Base-by-base conservation (phyloP, 1,140 invertebrate species). In the Temnothorax longispinosus region DNA sequence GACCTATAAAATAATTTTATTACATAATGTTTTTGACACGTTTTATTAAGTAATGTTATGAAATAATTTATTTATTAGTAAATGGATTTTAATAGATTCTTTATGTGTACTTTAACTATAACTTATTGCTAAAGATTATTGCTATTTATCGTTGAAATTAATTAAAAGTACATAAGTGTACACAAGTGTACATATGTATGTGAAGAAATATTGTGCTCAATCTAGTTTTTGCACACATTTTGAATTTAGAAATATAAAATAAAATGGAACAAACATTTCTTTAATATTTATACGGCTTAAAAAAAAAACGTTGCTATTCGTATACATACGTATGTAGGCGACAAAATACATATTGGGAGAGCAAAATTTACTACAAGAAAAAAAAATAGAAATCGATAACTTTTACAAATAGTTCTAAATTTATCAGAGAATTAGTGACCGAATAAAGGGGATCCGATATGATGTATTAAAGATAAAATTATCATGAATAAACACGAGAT, bases 401-500 rank as follows among this genome's bases (percentile, higher is more conserved):
- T 69, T 81, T n/a, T 7, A 56, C 5, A 56, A 56, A 21, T 41
- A 41, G 38, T 41, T 41, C 38, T 41, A 41, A 6, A 47, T 4
- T 47, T 84, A 60, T 41, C 3, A 64, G 15, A 2, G 15, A 64
- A 52, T 38, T 75, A 74, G 32, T 6, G 7, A 15, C 13, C 15
- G 27, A 50, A 7, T 21, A 13, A 81, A 71, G 35, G 18, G n/a
- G 18, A 65, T n/a, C 11, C 13, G 8, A 7, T 47, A 50, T 27
- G 10, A 50, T 27, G 10, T 27, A 4, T 27, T 15, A 56, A 21
- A 27, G 21, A 38, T 4, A 6, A 47, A 78, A 62, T 60, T 77
- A 65, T 80, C n/a, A 27, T n/a, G 62, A 77, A 52, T 47, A 67
- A 80, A 80, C 32, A 52, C 15, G 44, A 78, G 18, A 52, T 35